These are phyloP conservation scores for Metalampra italica DNA, from an alignment of 2,888 invertebrate species.

Conservation along the genomic window DNA sequence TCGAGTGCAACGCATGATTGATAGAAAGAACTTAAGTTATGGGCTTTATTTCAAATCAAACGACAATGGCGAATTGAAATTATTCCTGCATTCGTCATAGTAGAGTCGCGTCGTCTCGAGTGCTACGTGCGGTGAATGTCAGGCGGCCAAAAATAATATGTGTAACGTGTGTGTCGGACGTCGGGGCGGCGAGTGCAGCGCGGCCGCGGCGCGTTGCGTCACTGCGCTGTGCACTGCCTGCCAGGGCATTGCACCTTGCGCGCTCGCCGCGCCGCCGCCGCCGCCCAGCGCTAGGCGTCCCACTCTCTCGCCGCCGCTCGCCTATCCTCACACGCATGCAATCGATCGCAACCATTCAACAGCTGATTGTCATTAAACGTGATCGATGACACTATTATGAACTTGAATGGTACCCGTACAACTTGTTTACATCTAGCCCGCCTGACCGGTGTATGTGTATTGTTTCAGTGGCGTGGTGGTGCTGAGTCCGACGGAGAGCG, in stretches of 20 bases:
- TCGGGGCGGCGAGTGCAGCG: slow-evolving; percentile 64
- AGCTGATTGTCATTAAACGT: slow-evolving; percentile 58
- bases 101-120: slow-evolving; percentile 28
- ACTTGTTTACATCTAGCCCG: slow-evolving; percentile 6
- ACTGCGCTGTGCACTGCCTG: slow-evolving; percentile 51
- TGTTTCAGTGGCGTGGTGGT: slow-evolving; percentile 90
- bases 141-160: slow-evolving; percentile 65
- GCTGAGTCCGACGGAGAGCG: slow-evolving; percentile 86
- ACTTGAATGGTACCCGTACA: slow-evolving; percentile 10
- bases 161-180: slow-evolving; percentile 34
- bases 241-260: slow-evolving; percentile 70
- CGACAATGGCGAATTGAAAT: slow-evolving; percentile 37
- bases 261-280: slow-evolving; percentile 23
- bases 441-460: slow-evolving; percentile 15
- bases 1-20: slow-evolving; percentile 37
- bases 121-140: slow-evolving; percentile 59
- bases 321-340: slow-evolving; percentile 33
- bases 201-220: slow-evolving; percentile 50
- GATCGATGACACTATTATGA: slow-evolving; percentile 21
- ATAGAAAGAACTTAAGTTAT: slow-evolving; percentile 35
- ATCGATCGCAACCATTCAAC: slow-evolving; percentile 57
- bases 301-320: slow-evolving; percentile 31
- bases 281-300: slow-evolving; percentile 24
- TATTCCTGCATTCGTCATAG: slow-evolving; percentile 46
- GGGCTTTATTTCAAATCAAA: slow-evolving; percentile 27